phyloP scores from a whole-genome alignment of 2,888 invertebrate genomes.

The Campaea margaritaria region DNA sequence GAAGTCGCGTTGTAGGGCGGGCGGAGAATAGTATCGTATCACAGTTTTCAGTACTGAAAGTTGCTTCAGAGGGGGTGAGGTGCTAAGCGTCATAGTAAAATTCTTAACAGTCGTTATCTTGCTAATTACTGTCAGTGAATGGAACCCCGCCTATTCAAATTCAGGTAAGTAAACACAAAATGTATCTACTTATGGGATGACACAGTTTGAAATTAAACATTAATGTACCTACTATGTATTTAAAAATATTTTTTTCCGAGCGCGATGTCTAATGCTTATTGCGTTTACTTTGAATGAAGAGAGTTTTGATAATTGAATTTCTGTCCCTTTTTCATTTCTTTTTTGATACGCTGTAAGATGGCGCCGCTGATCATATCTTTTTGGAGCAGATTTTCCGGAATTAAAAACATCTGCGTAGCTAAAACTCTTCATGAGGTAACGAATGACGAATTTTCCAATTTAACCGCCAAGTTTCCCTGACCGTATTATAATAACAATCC shows the following conservation, averaged over 20 bases:
- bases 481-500: constrained; percentile 14
- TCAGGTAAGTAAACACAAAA: too few relatives aligned
- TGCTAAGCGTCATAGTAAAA: not conserved
- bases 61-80: constrained; percentile 14
- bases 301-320: constrained; percentile 16
- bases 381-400: too few relatives aligned
- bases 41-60: constrained; percentile 28
- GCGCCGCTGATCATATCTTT: not conserved
- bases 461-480: constrained; percentile 14
- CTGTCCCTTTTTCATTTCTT: constrained; percentile 9
- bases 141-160: too few relatives aligned
- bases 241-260: too few relatives aligned
- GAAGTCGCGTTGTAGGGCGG: constrained; percentile 40
- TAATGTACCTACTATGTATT: too few relatives aligned
- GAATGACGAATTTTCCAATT: constrained; percentile 12
- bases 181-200: too few relatives aligned
- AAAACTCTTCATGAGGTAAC: not conserved
- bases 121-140: constrained; percentile 7
- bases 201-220: too few relatives aligned
- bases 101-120: not conserved
- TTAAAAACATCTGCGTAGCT: too few relatives aligned
- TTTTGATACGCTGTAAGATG: not conserved
- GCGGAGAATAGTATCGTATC: constrained; percentile 36
- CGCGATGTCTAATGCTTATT: not conserved
- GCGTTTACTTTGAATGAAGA: not conserved